These are phyloP conservation scores for Elegia similella DNA, from an alignment of 2,888 invertebrate species.

Conservation along the genomic window DNA sequence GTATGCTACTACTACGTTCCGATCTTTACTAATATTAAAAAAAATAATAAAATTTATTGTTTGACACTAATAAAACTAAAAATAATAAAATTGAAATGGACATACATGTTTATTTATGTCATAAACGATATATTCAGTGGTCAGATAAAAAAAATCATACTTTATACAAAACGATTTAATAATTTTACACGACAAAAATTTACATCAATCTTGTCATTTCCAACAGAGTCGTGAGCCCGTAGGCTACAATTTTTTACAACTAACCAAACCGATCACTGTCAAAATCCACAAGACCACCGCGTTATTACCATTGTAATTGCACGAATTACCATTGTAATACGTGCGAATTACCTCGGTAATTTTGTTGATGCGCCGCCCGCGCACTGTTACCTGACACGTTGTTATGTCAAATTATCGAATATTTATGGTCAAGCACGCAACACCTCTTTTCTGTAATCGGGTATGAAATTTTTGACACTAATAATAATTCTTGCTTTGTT, in stretches of 20 bases:
- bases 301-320: conserved; percentile 23
- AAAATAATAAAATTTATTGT: too few species aligned
- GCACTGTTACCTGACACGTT: conserved; percentile 27
- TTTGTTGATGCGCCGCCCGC: conserved; percentile 20
- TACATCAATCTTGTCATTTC: conserved; percentile 2
- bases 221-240: conserved; percentile 22
- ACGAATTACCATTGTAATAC: conserved; percentile 25
- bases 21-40: too few species aligned
- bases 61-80: too few species aligned
- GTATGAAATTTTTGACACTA: background rate
- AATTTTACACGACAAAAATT: background rate
- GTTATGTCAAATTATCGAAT: conserved; percentile 40
- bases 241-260: conserved; percentile 26
- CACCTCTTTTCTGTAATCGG: conserved; percentile 15
- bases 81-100: too few species aligned
- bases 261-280: conserved; percentile 35
- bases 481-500: background rate
- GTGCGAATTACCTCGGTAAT: conserved; percentile 27
- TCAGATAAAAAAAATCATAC: too few species aligned
- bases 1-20: too few species aligned
- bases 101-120: too few species aligned
- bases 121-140: too few species aligned
- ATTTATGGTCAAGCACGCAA: conserved; percentile 27
- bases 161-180: too few species aligned
- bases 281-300: conserved; percentile 22